Evolutionary conservation across 2,113 vertebrate species (phyloP).

Genomic region (Phalacrocorax pelagicus): DNA sequence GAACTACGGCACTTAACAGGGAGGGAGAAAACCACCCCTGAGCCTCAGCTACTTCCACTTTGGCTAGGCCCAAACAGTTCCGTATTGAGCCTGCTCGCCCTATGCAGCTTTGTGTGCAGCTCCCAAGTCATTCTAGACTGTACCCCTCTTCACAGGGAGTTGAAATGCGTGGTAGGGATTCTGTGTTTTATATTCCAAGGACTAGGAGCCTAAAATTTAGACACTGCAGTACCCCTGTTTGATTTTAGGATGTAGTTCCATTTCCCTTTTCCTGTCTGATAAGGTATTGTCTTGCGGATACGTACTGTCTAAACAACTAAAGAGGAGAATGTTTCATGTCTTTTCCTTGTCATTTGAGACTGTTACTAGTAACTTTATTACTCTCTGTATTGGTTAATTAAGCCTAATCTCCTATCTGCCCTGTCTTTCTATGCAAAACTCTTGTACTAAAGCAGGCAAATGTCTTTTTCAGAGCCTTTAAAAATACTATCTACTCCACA

Average conservation of each 20-base stretch:
- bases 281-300: background rate
- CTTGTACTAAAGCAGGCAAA: background rate
- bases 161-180: accelerated
- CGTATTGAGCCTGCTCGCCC: accelerated
- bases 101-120: background rate
- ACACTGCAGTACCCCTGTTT: background rate
- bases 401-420: background rate
- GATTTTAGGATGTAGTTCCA: background rate
- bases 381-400: background rate
- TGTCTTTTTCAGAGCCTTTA: background rate
- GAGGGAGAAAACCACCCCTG: background rate
- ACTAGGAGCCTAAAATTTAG: background rate
- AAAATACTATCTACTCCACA: background rate
- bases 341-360: background rate
- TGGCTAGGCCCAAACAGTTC: background rate
- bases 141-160: background rate
- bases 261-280: background rate
- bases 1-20: background rate
- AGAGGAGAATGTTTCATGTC: background rate
- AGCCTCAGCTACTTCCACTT: background rate
- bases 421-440: background rate
- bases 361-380: background rate
- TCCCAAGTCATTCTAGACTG: background rate
- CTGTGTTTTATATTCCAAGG: background rate
- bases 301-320: background rate